Evolutionary conservation across 2,888 invertebrate species (phyloP).

Genomic region (Sesia bembeciformis): DNA sequence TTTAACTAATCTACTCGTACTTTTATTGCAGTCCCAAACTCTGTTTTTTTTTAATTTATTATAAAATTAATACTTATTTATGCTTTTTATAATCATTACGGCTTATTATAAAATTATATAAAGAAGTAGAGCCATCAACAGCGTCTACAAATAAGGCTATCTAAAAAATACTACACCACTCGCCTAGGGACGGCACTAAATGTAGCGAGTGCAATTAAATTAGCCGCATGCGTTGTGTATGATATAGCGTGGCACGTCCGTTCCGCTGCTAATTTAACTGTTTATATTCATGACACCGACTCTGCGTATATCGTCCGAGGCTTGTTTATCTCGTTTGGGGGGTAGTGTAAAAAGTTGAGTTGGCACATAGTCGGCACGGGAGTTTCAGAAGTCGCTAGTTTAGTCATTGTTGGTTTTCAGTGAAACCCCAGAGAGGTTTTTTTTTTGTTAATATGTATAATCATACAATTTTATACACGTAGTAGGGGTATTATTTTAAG

Average conservation of each 20-base stretch:
- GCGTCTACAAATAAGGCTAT: neutral
- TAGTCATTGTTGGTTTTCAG: neutral
- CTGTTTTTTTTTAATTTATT: too few species aligned
- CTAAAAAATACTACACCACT: constrained; percentile 18
- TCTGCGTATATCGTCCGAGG: constrained; percentile 32
- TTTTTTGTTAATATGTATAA: too few species aligned
- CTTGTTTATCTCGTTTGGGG: constrained; percentile 55
- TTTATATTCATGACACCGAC: constrained; percentile 64
- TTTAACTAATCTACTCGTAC: too few species aligned
- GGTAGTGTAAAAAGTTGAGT: constrained; percentile 40
- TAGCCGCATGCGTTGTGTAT: constrained; percentile 53
- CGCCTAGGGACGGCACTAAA: constrained; percentile 27
- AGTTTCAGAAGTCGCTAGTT: constrained; percentile 6
- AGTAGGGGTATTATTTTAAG: too few species aligned
- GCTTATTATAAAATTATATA: too few species aligned
- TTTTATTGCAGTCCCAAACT: too few species aligned
- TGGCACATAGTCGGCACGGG: constrained; percentile 7
- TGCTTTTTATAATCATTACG: too few species aligned
- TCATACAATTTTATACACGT: too few species aligned
- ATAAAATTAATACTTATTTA: too few species aligned
- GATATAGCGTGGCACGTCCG: constrained; percentile 36
- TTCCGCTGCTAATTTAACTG: constrained; percentile 53
- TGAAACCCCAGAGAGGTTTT: neutral
- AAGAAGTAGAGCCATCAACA: too few species aligned
- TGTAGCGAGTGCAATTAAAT: constrained; percentile 53